Evolutionary conservation across 1,140 invertebrate genomes (phyloP), one percentile per base, ranked within the genome.

Genomic region (Cyclina sinensis): DNA sequence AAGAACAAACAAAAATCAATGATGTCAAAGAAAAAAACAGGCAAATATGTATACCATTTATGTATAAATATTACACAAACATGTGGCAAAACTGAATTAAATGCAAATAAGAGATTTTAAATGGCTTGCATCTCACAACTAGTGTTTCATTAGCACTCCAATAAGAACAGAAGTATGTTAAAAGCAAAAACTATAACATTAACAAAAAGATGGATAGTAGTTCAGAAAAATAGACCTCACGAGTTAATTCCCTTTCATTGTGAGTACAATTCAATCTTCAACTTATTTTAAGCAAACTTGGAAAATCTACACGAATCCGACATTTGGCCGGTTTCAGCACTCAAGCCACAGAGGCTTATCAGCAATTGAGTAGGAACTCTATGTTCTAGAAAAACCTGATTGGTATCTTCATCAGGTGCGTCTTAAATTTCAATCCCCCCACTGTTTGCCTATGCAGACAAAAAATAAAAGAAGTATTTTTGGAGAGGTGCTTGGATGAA

Each of bases 321-420:
- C 62, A 79, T 65, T 80, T 87, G 85, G 85, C 85, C 73, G 54
- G 37, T 70, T 70, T 59, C 68, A 37, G 74, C 54, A 65, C 85
- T 87, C 85, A 87, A 87, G 85, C 85, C 85, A 87, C 12, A 48
- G n/a, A 37, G 76, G 85, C 85, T 87, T 87, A 87, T 87, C 85
- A 87, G 74, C n/a, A 32, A 16, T 24, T 27, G 39, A 30, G 68
- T 11, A 39, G 51, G 65, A 68, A 30, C 59, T 46, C 21, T 30
- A 24, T 68, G 85, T 48, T 79, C 54, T 79, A 54, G 80, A 54
- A 79, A n/a, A 65, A 51, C 21, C 76, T 54, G 85, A 87, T 86
- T 37, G n/a, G 21, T 80, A 78, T 87, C 76, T 65, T 16, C 0
- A 24, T 16, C 51, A 21, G 59, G 74, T 48, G 21, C 35, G 32